A percentile compares a stretch with the other conserved stretches of the same genome.
Conservation (phyloP, 2,888 invertebrate species). For the Anoplius nigerrimus region DNA sequence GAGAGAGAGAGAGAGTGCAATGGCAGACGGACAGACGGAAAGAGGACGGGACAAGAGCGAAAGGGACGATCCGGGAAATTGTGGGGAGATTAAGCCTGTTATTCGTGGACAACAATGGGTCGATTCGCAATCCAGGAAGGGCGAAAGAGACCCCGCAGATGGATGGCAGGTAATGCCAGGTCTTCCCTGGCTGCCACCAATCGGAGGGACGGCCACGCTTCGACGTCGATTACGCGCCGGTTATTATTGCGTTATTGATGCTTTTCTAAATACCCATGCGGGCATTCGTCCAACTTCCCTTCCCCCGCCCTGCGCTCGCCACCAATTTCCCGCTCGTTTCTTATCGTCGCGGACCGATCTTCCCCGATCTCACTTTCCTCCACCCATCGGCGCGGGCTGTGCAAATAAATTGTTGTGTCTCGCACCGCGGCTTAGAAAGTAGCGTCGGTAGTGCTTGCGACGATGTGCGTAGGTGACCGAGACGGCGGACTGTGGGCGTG, state of each 20-base stretch:
- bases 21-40: conserved; percentile 33
- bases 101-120: conserved; percentile 63
- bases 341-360: no score
- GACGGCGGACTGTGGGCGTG: no score
- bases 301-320: no score
- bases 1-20: neutral
- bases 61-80: conserved; percentile 57
- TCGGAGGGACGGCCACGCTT: no score
- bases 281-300: no score
- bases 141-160: conserved; percentile 41
- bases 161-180: conserved; percentile 47
- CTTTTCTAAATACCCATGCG: neutral
- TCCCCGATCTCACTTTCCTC: no score
- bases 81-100: conserved; percentile 63
- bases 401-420: no score
- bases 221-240: conserved; percentile 3
- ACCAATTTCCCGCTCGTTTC: no score
- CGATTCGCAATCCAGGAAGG: conserved; percentile 42
- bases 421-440: no score
- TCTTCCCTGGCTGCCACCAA: conserved; percentile 13
- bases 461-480: no score
- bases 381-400: no score
- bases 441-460: no score
- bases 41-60: conserved; percentile 19
- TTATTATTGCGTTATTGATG: conserved; percentile 26